phyloP scores from a whole-genome alignment of 1,140 invertebrate species.

The Drosophila sproati region DNA sequence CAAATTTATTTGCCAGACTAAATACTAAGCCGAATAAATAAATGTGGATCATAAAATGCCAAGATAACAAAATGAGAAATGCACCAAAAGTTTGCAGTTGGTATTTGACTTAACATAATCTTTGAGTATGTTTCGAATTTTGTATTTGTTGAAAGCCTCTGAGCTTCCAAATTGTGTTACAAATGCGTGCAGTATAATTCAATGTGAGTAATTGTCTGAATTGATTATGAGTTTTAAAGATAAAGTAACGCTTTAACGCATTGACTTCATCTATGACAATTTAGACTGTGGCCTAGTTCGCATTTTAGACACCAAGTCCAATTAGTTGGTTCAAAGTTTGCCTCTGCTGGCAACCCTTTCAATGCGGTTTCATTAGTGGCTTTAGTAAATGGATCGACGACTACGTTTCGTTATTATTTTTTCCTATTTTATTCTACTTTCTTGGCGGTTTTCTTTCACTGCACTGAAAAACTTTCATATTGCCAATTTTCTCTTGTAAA shows the following conservation, averaged over 20 bases:
- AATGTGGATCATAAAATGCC: not conserved
- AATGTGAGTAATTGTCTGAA: too few relatives aligned
- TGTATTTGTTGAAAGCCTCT: not conserved
- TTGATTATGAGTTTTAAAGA: too few relatives aligned
- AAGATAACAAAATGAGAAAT: not conserved
- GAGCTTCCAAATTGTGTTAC: not conserved
- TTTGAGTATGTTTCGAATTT: not conserved
- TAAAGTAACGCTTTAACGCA: too few relatives aligned
- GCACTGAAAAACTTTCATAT: constrained; percentile 59
- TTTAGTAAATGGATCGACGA: constrained; percentile 60
- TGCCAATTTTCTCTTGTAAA: constrained; percentile 63
- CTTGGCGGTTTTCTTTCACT: constrained; percentile 63
- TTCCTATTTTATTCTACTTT: constrained; percentile 18
- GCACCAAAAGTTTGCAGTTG: not conserved
- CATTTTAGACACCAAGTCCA: constrained; percentile 39
- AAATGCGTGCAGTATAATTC: not conserved
- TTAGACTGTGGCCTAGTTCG: constrained; percentile 14
- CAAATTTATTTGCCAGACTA: constrained; percentile 1
- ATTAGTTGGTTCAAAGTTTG: constrained; percentile 43
- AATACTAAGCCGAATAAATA: not conserved
- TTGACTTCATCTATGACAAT: not conserved
- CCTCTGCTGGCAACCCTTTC: constrained; percentile 48
- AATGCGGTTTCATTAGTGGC: constrained; percentile 76
- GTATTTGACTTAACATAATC: not conserved
- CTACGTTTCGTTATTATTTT: constrained; percentile 11